Percentiles rank a stretch among this genome's conserved stretches.
phyloP scores from a whole-genome alignment of 2,888 invertebrate species.

The Suillia variegata region DNA sequence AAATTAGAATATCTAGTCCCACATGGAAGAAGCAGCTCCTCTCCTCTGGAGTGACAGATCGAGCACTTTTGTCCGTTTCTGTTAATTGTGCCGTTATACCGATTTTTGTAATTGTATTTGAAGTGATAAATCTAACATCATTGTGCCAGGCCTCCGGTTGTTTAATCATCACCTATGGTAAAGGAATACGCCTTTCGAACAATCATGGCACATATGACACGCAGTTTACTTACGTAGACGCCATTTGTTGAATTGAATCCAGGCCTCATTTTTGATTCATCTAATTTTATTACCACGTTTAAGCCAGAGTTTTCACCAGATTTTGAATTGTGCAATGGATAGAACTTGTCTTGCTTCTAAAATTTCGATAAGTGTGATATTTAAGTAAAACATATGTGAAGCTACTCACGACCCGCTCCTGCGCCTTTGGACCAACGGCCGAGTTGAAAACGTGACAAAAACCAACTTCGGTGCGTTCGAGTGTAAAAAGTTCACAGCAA shows the following conservation, averaged over 20 bases:
- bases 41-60: conserved; percentile 34
- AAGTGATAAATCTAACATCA: conserved; percentile 34
- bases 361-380: background rate
- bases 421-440: conserved; percentile 35
- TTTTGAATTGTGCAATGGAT: conserved; percentile 47
- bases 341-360: conserved; percentile 44
- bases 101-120: conserved; percentile 39
- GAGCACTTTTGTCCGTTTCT: conserved; percentile 36
- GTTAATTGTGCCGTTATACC: conserved; percentile 45
- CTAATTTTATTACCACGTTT: conserved; percentile 35
- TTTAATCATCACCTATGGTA: conserved; percentile 44
- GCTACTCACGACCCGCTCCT: conserved; percentile 35
- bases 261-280: conserved; percentile 33
- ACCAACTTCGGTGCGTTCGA: conserved; percentile 62
- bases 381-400: too few relatives aligned
- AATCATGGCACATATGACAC: background rate
- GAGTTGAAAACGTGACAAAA: conserved; percentile 63
- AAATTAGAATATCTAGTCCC: conserved; percentile 11
- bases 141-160: conserved; percentile 48
- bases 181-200: conserved; percentile 1
- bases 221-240: conserved; percentile 33
- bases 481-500: conserved; percentile 62
- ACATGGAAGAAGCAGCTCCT: conserved; percentile 50
- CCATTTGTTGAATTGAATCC: conserved; percentile 33
- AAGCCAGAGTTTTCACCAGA: conserved; percentile 52